Evolutionary conservation across 2,797 vertebrate species (phyloP).

Genomic region (Myotis vivesi): DNA sequence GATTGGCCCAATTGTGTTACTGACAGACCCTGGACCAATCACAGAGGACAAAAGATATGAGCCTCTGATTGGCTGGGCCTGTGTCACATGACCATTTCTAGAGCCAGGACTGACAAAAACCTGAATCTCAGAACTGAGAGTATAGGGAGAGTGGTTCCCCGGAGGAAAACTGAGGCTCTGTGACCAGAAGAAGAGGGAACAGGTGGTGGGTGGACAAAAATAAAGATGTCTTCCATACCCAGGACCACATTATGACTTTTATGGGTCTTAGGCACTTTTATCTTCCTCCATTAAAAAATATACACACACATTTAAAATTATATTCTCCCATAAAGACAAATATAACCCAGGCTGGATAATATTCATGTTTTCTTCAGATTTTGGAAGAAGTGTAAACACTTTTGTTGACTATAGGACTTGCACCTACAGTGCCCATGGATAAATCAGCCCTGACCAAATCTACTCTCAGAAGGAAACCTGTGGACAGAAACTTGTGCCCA

Average conservation of each 20-base stretch:
- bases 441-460: not conserved
- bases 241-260: not conserved
- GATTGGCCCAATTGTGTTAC: not conserved
- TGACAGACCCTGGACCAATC: not conserved
- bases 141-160: not conserved
- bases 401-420: not conserved
- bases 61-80: not conserved
- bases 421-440: not conserved
- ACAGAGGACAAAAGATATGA: not conserved
- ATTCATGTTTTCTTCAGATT: not conserved
- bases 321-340: conserved; percentile 12
- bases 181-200: not conserved
- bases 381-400: not conserved
- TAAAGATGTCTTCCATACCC: not conserved
- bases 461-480: not conserved
- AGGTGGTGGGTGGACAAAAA: not conserved
- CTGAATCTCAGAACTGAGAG: not conserved
- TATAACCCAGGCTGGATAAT: not conserved
- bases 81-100: not conserved
- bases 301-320: not conserved
- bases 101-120: not conserved
- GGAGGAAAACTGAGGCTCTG: not conserved
- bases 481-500: not conserved
- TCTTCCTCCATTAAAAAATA: not conserved
- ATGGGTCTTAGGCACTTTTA: not conserved